Evolutionary conservation across 1,140 invertebrate species (phyloP).

Genomic region (Drosophila ananassae): DNA sequence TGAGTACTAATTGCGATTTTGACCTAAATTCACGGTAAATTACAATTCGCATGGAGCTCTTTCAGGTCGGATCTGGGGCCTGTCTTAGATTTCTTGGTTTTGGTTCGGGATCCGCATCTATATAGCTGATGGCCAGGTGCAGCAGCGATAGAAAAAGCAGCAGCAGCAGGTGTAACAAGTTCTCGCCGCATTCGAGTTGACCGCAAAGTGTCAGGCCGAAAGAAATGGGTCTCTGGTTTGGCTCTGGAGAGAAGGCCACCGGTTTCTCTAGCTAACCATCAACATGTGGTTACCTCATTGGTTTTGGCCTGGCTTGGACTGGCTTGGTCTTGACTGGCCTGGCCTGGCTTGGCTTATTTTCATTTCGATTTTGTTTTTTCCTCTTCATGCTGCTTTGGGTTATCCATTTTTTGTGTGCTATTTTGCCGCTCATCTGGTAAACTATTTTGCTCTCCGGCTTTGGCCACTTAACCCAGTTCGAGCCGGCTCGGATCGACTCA

Average conservation of each 20-base stretch:
- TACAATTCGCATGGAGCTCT: slow-evolving; percentile 65
- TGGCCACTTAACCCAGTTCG: slow-evolving; percentile 76
- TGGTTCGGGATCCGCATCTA: slow-evolving; percentile 5
- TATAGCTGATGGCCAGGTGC: slow-evolving; percentile 9
- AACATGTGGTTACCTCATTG: slow-evolving; percentile 75
- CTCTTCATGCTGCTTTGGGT: not conserved
- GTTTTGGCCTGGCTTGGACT: slow-evolving; percentile 25
- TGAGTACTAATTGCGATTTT: slow-evolving; percentile 73
- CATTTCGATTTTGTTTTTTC: slow-evolving; percentile 61
- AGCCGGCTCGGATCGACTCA: slow-evolving; percentile 47
- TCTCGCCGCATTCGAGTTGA: slow-evolving; percentile 64
- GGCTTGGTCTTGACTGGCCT: slow-evolving; percentile 33
- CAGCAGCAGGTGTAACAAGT: slow-evolving; percentile 78
- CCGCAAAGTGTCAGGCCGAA: slow-evolving; percentile 71
- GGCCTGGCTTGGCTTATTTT: slow-evolving; percentile 60
- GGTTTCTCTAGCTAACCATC: slow-evolving; percentile 53
- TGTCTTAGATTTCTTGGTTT: slow-evolving; percentile 50
- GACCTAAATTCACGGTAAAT: slow-evolving; percentile 75
- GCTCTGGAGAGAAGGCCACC: slow-evolving; percentile 18
- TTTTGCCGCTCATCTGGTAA: slow-evolving; percentile 55
- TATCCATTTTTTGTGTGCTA: not conserved
- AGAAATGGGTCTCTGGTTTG: slow-evolving; percentile 67
- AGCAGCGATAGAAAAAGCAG: slow-evolving; percentile 10
- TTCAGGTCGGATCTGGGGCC: slow-evolving; percentile 40
- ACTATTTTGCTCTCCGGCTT: slow-evolving; percentile 61